These are phyloP conservation scores for Menidia beryllina DNA, from an alignment of 2,113 vertebrate species.

Conservation along the genomic window DNA sequence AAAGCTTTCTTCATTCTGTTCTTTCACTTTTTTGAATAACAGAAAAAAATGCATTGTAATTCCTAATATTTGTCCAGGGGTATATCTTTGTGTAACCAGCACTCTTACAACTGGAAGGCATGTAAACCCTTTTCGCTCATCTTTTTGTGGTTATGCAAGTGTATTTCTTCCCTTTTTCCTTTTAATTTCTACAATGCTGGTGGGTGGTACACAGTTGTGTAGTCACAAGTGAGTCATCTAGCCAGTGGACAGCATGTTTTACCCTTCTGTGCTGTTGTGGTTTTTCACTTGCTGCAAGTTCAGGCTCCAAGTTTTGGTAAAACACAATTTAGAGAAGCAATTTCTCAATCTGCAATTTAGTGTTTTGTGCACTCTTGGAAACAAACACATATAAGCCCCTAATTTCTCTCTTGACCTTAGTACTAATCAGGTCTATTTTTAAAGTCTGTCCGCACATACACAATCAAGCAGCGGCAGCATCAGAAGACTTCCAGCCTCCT, in stretches of 20 bases:
- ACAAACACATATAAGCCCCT: conserved; percentile 19
- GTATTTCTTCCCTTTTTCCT: conserved; percentile 11
- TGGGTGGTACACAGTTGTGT: conserved; percentile 34
- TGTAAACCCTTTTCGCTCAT: conserved; percentile 59
- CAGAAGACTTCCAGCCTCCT: conserved; percentile 29
- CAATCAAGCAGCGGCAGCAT: conserved; percentile 23
- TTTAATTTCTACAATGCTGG: conserved; percentile 31
- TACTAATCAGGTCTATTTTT: conserved; percentile 2
- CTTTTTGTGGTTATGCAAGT: conserved; percentile 56
- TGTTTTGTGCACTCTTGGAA: conserved; percentile 46
- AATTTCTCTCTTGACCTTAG: not conserved
- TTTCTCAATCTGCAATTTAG: conserved; percentile 59
- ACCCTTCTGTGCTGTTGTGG: conserved; percentile 40
- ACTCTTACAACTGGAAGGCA: conserved; percentile 66
- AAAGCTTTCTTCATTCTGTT: conserved; percentile 16
- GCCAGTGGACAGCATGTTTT: conserved; percentile 29
- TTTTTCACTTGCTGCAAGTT: conserved; percentile 30
- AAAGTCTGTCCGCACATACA: not conserved
- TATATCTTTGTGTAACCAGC: conserved; percentile 52
- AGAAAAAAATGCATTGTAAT: conserved; percentile 26
- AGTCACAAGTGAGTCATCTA: conserved; percentile 50
- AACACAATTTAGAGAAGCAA: conserved; percentile 36
- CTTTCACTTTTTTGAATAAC: conserved; percentile 20
- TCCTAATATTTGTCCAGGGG: conserved; percentile 35
- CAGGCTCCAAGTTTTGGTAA: conserved; percentile 32